Conservation (phyloP, 2,797 vertebrate genomes). For the Myripristis jacobus region DNA sequence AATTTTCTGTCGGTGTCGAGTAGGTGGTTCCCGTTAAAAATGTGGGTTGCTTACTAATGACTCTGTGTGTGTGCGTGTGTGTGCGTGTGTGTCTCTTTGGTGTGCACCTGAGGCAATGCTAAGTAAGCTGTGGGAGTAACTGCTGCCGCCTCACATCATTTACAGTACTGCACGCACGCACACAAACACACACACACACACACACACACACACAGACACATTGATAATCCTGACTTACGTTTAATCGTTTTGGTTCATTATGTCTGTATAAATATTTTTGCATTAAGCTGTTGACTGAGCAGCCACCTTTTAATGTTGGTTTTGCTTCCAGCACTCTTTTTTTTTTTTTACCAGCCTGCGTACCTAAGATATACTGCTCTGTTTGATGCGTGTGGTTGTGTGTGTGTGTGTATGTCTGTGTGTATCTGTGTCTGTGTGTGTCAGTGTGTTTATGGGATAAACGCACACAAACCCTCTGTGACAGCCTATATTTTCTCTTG, state of each 20-base stretch:
- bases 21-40: constrained; percentile 56
- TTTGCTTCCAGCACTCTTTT: constrained; percentile 8
- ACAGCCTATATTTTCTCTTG: constrained; percentile 18
- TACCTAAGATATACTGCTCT: constrained; percentile 6
- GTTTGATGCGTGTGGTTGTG: not conserved
- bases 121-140: constrained; percentile 50
- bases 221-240: constrained; percentile 36
- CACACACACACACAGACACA: constrained; percentile 28
- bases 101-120: constrained; percentile 60
- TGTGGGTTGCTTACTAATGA: constrained; percentile 68
- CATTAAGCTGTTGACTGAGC: constrained; percentile 51
- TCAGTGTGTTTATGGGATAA: not conserved
- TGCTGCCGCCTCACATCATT: constrained; percentile 31
- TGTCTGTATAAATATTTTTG: constrained; percentile 39
- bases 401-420: not conserved
- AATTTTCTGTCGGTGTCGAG: constrained; percentile 37
- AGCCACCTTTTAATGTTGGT: constrained; percentile 30
- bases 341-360: not conserved
- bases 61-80: constrained; percentile 8
- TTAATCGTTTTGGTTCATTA: constrained; percentile 45
- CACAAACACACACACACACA: not conserved
- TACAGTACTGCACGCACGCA: constrained; percentile 34
- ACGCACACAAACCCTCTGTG: constrained; percentile 5
- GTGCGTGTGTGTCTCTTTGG: constrained; percentile 44
- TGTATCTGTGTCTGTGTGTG: too few relatives aligned